A percentile compares a stretch with the other conserved stretches of the same genome.
These are phyloP conservation scores for Colletes collaris DNA, from an alignment of 2,888 invertebrate species.

Conservation along the genomic window DNA sequence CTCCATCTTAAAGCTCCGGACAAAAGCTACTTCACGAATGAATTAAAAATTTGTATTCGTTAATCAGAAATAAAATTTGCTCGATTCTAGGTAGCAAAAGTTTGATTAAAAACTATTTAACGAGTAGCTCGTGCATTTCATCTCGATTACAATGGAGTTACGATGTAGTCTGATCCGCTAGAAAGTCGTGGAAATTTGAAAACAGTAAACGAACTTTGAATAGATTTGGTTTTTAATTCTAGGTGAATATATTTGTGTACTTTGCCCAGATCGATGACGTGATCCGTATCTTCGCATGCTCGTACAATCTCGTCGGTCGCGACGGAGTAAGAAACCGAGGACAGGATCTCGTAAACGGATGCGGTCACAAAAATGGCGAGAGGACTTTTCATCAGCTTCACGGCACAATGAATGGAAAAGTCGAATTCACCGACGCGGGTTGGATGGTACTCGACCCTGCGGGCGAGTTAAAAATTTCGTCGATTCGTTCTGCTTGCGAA, in stretches of 20 bases:
- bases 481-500: not conserved
- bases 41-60: too few species aligned
- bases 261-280: constrained; percentile 81
- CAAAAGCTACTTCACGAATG: too few species aligned
- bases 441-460: constrained; percentile 85
- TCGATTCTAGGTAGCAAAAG: too few species aligned
- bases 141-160: too few species aligned
- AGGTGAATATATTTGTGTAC: constrained; percentile 68
- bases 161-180: not conserved
- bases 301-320: constrained; percentile 66
- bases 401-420: constrained; percentile 85
- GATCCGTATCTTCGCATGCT: constrained; percentile 74
- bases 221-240: too few species aligned
- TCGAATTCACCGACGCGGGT: constrained; percentile 84
- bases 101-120: too few species aligned
- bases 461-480: constrained; percentile 56
- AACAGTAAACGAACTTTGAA: too few species aligned
- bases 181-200: too few species aligned
- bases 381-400: constrained; percentile 84
- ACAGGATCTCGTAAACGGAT: constrained; percentile 84
- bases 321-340: constrained; percentile 83
- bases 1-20: too few species aligned
- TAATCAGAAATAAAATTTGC: too few species aligned
- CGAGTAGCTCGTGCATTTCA: too few species aligned
- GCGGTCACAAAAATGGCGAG: constrained; percentile 84